Evolutionary conservation across 2,888 invertebrate species (phyloP), one percentile per base, ranked within the genome.

Genomic region (Alitta virens): DNA sequence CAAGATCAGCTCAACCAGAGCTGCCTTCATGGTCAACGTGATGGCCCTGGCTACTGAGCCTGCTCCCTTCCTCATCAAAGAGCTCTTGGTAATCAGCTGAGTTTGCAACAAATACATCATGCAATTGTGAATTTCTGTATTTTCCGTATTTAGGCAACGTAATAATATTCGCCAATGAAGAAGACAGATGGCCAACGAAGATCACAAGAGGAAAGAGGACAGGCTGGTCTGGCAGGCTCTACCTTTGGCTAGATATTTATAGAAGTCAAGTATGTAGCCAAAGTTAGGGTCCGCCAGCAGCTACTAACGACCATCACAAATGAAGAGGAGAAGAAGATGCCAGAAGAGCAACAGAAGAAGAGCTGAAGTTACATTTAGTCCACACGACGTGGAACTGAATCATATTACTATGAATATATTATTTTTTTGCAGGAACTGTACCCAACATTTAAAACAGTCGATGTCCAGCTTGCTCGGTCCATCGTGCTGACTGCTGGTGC

Each of bases 1-100:
- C 7, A 42, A 68, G 21, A 59, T 70, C 7, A 43, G 63, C n/a
- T 40, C 60, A 18, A 25, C 57, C 0, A 57, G 60, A 2, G 68
- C 68, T 16, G 52, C 63, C 5, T 38, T 50, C 12, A 59, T 66
- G 27, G 33, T 73, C 27, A 65, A 62, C 21, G 26, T 60, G 18
- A 18, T 73, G 18, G 66, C 73, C 24, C 69, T 79, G 56, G 63
- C 78, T 24, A 74, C 78, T 23, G 73, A 77, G 52, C 81, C 82
- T n/a, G 78, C 79, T 55, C 70, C 73, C 38, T 67, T 72, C 18
- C 71, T 78, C 24, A 65, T 82, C 9, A 70, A 79, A 54, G 67
- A 69, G 57, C 57, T 80, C 46, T 69, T 76, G 67, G 79, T 78
- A 71, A 70, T 55, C 23, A 14, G n/a, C n/a, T n/a, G n/a, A n/a